These are phyloP conservation scores for Rhagium mordax DNA, from an alignment of 2,888 invertebrate genomes.

Conservation along the genomic window DNA sequence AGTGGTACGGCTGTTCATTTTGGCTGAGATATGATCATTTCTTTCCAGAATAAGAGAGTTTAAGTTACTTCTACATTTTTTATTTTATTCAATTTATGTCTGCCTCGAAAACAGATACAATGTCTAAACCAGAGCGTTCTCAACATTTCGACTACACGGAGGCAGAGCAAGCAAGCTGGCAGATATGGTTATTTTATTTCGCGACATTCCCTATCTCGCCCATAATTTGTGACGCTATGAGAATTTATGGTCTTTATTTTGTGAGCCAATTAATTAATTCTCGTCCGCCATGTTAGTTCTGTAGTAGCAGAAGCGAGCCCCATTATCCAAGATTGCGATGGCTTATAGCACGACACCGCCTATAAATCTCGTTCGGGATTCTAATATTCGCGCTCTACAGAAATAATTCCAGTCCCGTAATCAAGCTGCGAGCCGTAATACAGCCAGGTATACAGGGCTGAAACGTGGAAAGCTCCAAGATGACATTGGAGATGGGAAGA, in stretches of 20 bases:
- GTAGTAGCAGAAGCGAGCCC: slow-evolving; percentile 63
- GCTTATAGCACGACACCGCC: slow-evolving; percentile 69
- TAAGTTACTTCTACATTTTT: slow-evolving; percentile 16
- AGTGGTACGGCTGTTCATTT: no score
- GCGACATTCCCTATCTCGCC: slow-evolving; percentile 70
- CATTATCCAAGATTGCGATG: slow-evolving; percentile 70
- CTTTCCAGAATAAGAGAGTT: background rate
- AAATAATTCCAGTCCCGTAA: slow-evolving; percentile 25
- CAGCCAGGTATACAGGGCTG: slow-evolving; percentile 18
- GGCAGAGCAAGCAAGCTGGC: slow-evolving; percentile 53
- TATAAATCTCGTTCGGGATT: slow-evolving; percentile 69
- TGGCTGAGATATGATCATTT: no score
- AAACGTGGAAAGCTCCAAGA: slow-evolving; percentile 3
- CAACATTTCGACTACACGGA: slow-evolving; percentile 25
- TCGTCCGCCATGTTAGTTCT: slow-evolving; percentile 66
- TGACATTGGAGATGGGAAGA: background rate
- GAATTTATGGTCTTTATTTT: slow-evolving; percentile 72
- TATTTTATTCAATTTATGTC: slow-evolving; percentile 18
- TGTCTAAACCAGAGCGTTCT: background rate
- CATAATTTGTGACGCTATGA: slow-evolving; percentile 71
- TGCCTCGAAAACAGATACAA: slow-evolving; percentile 3
- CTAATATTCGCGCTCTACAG: slow-evolving; percentile 64
- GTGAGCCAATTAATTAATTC: slow-evolving; percentile 72
- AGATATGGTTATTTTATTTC: slow-evolving; percentile 71
- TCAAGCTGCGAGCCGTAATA: slow-evolving; percentile 6